Evolutionary conservation across 2,888 invertebrate genomes (phyloP).

Genomic region (Mythimna impura): DNA sequence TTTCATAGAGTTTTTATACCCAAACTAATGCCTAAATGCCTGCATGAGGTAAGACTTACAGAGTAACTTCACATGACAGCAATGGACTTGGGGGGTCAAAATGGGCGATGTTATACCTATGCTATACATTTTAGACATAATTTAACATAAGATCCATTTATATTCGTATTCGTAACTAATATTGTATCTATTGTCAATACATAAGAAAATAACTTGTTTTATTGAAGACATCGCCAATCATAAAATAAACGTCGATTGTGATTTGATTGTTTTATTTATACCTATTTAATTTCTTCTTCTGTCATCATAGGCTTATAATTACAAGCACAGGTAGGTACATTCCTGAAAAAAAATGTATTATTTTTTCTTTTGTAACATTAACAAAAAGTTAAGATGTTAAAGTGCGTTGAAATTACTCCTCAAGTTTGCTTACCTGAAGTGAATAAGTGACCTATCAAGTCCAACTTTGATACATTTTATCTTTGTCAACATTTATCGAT

Average conservation of each 20-base stretch:
- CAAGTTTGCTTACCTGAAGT: too few species aligned
- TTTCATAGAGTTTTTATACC: neutral
- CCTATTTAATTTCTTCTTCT: neutral
- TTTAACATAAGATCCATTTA: slow-evolving; percentile 22
- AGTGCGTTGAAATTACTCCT: too few species aligned
- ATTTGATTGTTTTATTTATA: slow-evolving; percentile 48
- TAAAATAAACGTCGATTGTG: slow-evolving; percentile 61
- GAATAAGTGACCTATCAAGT: too few species aligned
- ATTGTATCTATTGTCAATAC: slow-evolving; percentile 38
- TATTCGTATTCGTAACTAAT: slow-evolving; percentile 35
- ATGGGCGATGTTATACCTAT: slow-evolving; percentile 7
- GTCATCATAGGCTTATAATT: neutral
- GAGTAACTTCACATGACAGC: slow-evolving; percentile 54
- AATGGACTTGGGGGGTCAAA: slow-evolving; percentile 12
- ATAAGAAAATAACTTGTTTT: slow-evolving; percentile 39
- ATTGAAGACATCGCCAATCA: slow-evolving; percentile 49
- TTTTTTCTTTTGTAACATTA: too few species aligned
- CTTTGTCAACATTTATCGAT: too few species aligned
- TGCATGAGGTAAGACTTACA: slow-evolving; percentile 16
- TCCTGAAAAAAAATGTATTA: neutral
- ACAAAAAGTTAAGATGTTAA: too few species aligned
- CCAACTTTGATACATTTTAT: too few species aligned
- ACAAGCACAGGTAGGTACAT: neutral
- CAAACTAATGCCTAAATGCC: neutral
- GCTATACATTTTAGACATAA: slow-evolving; percentile 16